Conservation (phyloP, 2,113 vertebrate genomes). For the Arothron firmamentum region DNA sequence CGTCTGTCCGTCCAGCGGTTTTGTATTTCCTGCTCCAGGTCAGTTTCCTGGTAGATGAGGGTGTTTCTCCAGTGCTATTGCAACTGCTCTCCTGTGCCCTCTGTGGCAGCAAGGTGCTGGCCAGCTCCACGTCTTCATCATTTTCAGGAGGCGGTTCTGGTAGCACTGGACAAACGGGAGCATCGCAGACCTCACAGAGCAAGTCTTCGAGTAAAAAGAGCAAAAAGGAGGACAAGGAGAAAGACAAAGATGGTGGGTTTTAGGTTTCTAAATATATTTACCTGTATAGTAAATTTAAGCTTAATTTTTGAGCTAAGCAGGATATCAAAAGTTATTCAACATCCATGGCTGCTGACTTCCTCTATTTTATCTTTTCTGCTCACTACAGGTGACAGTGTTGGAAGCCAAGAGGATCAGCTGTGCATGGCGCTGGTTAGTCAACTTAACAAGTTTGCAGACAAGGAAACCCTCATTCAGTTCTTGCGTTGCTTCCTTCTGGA, state of each 20-base stretch:
- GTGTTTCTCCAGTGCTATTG: conserved; percentile 91
- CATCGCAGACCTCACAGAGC: conserved; percentile 84
- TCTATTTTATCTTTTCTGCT: conserved; percentile 2
- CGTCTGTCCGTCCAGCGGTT: conserved; percentile 76
- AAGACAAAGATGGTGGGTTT: conserved; percentile 89
- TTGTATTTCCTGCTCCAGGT: conserved; percentile 98
- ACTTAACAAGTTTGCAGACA: conserved; percentile 96
- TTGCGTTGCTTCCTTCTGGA: conserved; percentile 95
- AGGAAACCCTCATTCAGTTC: conserved; percentile 97
- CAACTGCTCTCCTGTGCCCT: conserved; percentile 95
- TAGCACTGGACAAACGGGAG: conserved; percentile 70
- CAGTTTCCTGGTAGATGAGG: conserved; percentile 97
- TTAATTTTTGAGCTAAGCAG: neutral
- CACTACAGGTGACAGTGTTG: conserved; percentile 81
- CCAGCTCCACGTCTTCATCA: conserved; percentile 72
- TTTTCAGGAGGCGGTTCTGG: conserved; percentile 59
- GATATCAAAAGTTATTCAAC: neutral
- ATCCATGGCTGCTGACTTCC: conserved; percentile 1
- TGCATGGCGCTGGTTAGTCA: conserved; percentile 95
- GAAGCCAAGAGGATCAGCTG: conserved; percentile 94
- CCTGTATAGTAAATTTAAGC: neutral
- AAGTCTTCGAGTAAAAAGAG: conserved; percentile 95
- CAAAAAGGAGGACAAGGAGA: conserved; percentile 98
- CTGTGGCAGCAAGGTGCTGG: conserved; percentile 94
- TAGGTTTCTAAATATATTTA: neutral